Base-by-base conservation (phyloP, 2,888 invertebrate genomes). In the Lasioglossum morio region DNA sequence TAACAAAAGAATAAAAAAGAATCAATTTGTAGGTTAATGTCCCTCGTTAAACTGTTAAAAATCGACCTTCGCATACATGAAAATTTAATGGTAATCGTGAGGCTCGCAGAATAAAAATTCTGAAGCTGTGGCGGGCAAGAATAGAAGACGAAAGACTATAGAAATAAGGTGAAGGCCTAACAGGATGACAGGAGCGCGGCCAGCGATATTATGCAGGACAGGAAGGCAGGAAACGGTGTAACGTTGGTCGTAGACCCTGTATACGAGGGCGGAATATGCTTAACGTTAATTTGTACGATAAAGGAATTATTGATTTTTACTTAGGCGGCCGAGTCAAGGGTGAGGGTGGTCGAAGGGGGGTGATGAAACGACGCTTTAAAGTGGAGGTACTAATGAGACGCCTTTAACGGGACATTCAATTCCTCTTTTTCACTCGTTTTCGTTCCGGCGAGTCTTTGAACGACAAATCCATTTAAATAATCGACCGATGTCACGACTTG, bases 241-340 rank as follows among this genome's bases (percentile, higher is more conserved):
- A 89, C 91, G 88, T 88, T 89, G 89, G 87, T 82, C 81, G 85
- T 86, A 87, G 90, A 88, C 91, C 88, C 82, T 84, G 90, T 89
- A 90, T 89, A 91, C 91, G 92, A 93, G 94, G 94, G 93, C 92
- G 92, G 94, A 94, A 94, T 94, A 94, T 93, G 92, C 94, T 94
- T 93, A 94, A 92, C 93, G 93, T 94, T 94, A 94, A 94, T 94
- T 94, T 94, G 92, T 92, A 91, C 94, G 93, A 94, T 94, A 94
- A 94, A 94, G 94, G 93, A 94, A 94, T 94, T 94, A 94, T 94
- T 94, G 94, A 94, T 94, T 94, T 94, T 94, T 94, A 94, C 94
- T 94, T 94, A 94, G 92, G 84, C 89, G 88, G 91, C 89, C 87
- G 93, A 91, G 91, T 92, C 90, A 89, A 92, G 92, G 92, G 93